phyloP scores from a whole-genome alignment of 2,888 invertebrate species.

The Emesis furor region DNA sequence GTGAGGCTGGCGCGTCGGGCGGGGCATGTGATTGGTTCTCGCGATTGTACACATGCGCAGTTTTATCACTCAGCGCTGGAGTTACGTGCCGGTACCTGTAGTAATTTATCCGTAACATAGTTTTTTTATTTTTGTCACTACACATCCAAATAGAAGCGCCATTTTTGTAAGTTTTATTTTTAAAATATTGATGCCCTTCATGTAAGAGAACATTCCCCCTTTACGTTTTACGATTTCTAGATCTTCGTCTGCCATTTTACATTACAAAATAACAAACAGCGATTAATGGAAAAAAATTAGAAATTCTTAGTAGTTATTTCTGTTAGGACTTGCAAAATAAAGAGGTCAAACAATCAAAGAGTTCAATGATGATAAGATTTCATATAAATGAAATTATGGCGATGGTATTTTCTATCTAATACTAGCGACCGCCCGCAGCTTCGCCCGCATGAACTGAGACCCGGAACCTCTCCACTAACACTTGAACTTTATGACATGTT shows the following conservation, averaged over 20 bases:
- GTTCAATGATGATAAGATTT: neutral
- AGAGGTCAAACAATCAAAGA: neutral
- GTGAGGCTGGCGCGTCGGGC: too few species aligned
- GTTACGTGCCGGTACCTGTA: too few species aligned
- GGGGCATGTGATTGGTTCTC: too few species aligned
- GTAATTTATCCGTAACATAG: neutral
- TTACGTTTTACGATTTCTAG: constrained; percentile 1
- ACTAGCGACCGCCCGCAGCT: too few species aligned
- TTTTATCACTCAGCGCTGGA: too few species aligned
- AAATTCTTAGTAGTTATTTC: neutral
- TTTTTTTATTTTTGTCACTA: neutral
- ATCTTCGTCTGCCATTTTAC: neutral
- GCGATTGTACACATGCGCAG: too few species aligned
- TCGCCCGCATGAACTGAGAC: too few species aligned
- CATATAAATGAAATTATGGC: neutral
- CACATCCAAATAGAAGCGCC: constrained; percentile 1
- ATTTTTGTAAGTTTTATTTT: constrained; percentile 4
- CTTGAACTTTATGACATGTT: too few species aligned
- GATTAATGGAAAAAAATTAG: neutral
- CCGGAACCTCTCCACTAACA: too few species aligned
- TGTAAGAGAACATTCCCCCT: neutral
- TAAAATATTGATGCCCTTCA: constrained; percentile 4
- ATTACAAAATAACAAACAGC: neutral
- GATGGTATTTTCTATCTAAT: too few species aligned
- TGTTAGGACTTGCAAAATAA: neutral